These are phyloP conservation scores for Drosophila simulans DNA, from an alignment of 1,140 invertebrate species.

Conservation along the genomic window DNA sequence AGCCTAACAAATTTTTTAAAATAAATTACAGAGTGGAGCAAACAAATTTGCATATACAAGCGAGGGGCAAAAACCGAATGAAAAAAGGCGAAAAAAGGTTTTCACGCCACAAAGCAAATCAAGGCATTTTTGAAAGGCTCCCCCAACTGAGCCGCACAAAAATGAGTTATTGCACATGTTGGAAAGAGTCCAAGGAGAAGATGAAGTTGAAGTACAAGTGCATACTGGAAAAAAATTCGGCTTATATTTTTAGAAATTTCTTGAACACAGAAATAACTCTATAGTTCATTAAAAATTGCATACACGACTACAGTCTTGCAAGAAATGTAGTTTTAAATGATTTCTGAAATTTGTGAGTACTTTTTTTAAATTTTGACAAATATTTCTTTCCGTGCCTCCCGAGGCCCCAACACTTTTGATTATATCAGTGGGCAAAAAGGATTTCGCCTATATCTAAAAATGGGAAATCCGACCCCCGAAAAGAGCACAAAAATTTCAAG, in stretches of 20 bases:
- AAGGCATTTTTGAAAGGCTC: slow-evolving; percentile 72
- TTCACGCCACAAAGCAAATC: slow-evolving; percentile 81
- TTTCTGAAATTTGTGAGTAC: too few relatives aligned
- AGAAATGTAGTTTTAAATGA: too few relatives aligned
- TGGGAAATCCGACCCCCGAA: slow-evolving; percentile 26
- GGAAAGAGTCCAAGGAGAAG: slow-evolving; percentile 7
- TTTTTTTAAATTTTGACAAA: neutral
- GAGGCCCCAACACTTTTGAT: slow-evolving; percentile 73
- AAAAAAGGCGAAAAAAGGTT: slow-evolving; percentile 38
- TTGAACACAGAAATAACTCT: too few relatives aligned
- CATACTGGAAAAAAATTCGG: neutral
- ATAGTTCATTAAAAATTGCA: too few relatives aligned
- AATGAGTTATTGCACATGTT: slow-evolving; percentile 81
- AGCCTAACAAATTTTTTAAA: slow-evolving; percentile 82
- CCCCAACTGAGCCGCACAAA: slow-evolving; percentile 31
- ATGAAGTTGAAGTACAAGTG: slow-evolving; percentile 12
- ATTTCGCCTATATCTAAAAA: slow-evolving; percentile 52
- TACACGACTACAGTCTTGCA: too few relatives aligned
- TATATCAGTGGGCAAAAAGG: slow-evolving; percentile 65
- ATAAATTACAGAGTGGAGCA: slow-evolving; percentile 82
- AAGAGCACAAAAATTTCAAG: slow-evolving; percentile 62
- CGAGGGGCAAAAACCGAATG: slow-evolving; percentile 45
- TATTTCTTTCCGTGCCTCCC: slow-evolving; percentile 11
- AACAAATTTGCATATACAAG: slow-evolving; percentile 79
- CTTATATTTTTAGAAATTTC: neutral